Conservation (phyloP, 2,113 vertebrate genomes). For the Equus quagga region DNA sequence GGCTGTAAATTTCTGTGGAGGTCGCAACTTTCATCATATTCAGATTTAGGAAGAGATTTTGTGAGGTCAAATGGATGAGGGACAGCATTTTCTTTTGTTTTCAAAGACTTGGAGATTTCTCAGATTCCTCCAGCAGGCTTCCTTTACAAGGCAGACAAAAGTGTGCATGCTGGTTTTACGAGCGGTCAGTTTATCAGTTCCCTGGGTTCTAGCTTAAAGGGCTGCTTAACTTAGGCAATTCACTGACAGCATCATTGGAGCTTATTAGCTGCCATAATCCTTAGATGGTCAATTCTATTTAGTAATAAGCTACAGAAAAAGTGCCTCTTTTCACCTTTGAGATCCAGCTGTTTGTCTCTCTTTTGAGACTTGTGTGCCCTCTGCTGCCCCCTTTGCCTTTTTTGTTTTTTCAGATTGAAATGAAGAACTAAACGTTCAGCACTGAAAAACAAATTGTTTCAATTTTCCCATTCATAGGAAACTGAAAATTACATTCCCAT, state of each 20-base stretch:
- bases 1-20: not conserved
- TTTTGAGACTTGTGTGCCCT: constrained; percentile 72
- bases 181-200: not conserved
- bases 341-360: not conserved
- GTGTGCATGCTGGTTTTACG: not conserved
- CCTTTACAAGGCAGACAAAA: not conserved
- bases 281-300: not conserved
- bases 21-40: not conserved
- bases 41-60: not conserved
- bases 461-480: constrained; percentile 33
- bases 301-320: constrained; percentile 25
- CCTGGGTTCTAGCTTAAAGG: not conserved
- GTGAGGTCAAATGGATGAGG: not conserved
- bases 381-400: constrained; percentile 78
- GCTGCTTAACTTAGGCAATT: not conserved
- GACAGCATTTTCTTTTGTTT: not conserved
- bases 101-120: not conserved
- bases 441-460: constrained; percentile 40
- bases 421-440: constrained; percentile 20
- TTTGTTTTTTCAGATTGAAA: not conserved
- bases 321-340: not conserved
- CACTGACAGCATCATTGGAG: not conserved
- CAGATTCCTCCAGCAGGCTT: not conserved
- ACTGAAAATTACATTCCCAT: constrained; percentile 15
- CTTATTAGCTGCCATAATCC: not conserved